Evolutionary conservation across 2,113 vertebrate species (phyloP), one percentile per base, ranked within the genome.

Genomic region (Cettia cetti): DNA sequence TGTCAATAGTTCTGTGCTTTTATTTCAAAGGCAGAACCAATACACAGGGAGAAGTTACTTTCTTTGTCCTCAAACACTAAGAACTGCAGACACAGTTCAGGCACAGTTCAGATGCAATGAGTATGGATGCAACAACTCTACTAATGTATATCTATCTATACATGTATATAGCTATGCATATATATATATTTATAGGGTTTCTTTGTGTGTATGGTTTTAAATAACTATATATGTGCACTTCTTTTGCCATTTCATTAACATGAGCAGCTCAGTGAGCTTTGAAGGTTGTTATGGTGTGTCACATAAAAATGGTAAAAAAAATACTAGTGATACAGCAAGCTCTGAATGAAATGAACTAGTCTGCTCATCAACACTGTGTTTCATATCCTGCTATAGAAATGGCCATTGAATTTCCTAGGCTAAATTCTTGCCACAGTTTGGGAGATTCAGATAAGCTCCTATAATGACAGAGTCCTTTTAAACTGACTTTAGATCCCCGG

Each of bases 61-160:
- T 94, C 92, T 96, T 95, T 97, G 90, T 97, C 94, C 91, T 97
- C 94, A 95, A 81, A 95, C 60, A 89, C 79, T 77, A 60, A 92
- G 90, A 83, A 79, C 14, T 68, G 52, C 33, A 88, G 78, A 35
- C 60, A 85, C 82, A 78, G 97, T 97, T 98, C 97, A 97, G 94
- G 69, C 77, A 93, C 95, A 98, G 97, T 98, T 98, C 97, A 98
- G 92, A 75, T 76, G 82, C 64, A 87, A 82, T 39, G n/a, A 75
- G 65, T 47, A 64, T 57, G 65, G 77, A 27, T 14, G 66, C 35
- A 90, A 92, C 22, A 66, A 79, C 71, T 61, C 80, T 33, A 20
- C 20, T 78, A 52, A 82, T 53, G 40, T 20, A 2, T 30, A 24
- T n/a, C 2, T 30, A 24, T n/a, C 2, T 42, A 3, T 45, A 19